A percentile compares a stretch with the other conserved stretches of the same genome.
Evolutionary conservation across 1,140 invertebrate species (phyloP).

Genomic region (Magallana angulata): DNA sequence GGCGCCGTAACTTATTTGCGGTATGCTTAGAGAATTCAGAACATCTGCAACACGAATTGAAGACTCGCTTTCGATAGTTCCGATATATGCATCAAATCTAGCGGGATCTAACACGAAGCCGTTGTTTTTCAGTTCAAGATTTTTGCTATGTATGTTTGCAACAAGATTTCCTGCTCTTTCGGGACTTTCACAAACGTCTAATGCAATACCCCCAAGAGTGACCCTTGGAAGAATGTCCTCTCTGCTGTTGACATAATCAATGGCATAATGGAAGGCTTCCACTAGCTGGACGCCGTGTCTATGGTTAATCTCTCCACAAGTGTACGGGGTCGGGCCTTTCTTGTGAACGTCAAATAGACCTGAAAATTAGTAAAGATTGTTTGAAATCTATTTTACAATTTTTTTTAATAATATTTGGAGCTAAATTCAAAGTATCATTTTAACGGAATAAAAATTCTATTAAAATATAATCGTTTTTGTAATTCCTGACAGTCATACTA

Average conservation of each 20-base stretch:
- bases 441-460: too few species aligned
- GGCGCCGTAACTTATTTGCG: slow-evolving; percentile 88
- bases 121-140: slow-evolving; percentile 55
- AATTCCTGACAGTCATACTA: neutral
- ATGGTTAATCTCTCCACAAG: slow-evolving; percentile 75
- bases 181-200: slow-evolving; percentile 75
- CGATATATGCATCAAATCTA: slow-evolving; percentile 74
- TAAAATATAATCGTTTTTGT: too few species aligned
- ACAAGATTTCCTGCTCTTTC: slow-evolving; percentile 74
- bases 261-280: slow-evolving; percentile 77
- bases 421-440: too few species aligned
- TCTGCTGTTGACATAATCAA: slow-evolving; percentile 73
- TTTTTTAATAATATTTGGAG: too few species aligned
- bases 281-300: slow-evolving; percentile 74
- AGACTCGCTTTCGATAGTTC: slow-evolving; percentile 82
- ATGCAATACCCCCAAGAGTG: slow-evolving; percentile 68
- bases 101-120: slow-evolving; percentile 62
- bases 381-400: neutral
- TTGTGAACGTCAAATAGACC: slow-evolving; percentile 77
- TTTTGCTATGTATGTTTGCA: slow-evolving; percentile 75
- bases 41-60: slow-evolving; percentile 86
- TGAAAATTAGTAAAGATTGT: slow-evolving; percentile 54
- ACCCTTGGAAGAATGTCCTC: slow-evolving; percentile 69
- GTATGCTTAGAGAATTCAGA: slow-evolving; percentile 84
- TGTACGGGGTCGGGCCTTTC: slow-evolving; percentile 72